phyloP scores from a whole-genome alignment of 2,888 invertebrate genomes.

The Ctenicera cuprea region DNA sequence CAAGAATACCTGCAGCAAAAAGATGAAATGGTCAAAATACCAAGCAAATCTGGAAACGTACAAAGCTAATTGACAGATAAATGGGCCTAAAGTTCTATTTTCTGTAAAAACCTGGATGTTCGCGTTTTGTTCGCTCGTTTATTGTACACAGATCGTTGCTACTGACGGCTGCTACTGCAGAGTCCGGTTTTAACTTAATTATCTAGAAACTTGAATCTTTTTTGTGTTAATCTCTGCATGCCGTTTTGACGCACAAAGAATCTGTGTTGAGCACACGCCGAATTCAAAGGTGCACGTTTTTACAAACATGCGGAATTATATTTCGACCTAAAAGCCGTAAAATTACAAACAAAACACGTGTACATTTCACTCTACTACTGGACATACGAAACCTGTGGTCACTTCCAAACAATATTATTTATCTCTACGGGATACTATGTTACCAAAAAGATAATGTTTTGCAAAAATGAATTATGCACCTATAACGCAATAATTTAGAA shows the following conservation, averaged over 20 bases:
- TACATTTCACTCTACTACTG: constrained; percentile 32
- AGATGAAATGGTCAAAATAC: constrained; percentile 37
- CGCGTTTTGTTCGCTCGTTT: constrained; percentile 60
- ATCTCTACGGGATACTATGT: too few relatives aligned
- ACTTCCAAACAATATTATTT: too few relatives aligned
- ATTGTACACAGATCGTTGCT: constrained; percentile 62
- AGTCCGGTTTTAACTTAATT: constrained; percentile 66
- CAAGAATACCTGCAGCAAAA: constrained; percentile 29
- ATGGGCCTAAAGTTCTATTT: constrained; percentile 50
- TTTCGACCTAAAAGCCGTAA: constrained; percentile 61
- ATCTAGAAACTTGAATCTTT: constrained; percentile 66
- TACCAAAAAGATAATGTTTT: too few relatives aligned
- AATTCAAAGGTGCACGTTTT: constrained; percentile 57
- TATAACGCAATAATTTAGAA: too few relatives aligned
- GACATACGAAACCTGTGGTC: neutral
- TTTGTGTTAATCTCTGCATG: constrained; percentile 59
- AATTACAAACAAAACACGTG: constrained; percentile 61
- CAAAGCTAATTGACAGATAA: constrained; percentile 57
- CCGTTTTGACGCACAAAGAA: constrained; percentile 56
- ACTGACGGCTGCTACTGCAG: constrained; percentile 50
- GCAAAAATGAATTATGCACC: too few relatives aligned
- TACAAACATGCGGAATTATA: constrained; percentile 55
- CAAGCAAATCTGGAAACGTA: constrained; percentile 46
- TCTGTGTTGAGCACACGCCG: constrained; percentile 61
- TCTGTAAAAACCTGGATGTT: constrained; percentile 51